Evolutionary conservation across 2,113 vertebrate genomes (phyloP).

Genomic region (Protobothrops mucrosquamatus): DNA sequence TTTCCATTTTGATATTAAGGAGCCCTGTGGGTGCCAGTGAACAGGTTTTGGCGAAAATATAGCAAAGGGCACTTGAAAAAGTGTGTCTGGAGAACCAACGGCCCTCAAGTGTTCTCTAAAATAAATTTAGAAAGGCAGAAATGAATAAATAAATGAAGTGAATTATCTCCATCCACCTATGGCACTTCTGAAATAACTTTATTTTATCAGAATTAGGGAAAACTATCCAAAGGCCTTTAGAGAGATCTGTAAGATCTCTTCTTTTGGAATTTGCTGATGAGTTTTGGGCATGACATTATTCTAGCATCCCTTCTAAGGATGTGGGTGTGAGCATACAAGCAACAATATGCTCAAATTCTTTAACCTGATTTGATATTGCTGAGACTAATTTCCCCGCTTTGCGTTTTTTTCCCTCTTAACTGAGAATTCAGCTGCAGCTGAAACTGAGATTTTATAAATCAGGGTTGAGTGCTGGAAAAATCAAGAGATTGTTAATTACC

Average conservation of each 20-base stretch:
- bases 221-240: conserved; percentile 12
- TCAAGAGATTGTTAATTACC: neutral
- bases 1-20: neutral
- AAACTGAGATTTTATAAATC: neutral
- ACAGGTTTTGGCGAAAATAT: neutral
- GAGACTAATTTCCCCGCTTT: conserved; percentile 49
- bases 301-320: neutral
- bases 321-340: too few relatives aligned
- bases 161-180: neutral
- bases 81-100: too few relatives aligned
- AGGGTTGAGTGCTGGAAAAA: neutral
- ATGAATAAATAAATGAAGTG: neutral
- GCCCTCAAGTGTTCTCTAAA: neutral
- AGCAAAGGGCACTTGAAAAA: conserved; percentile 3
- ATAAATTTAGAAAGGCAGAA: neutral
- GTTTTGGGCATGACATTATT: conserved; percentile 19
- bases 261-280: neutral
- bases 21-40: conserved; percentile 6
- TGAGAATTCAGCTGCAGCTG: conserved; percentile 40
- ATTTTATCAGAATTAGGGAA: neutral
- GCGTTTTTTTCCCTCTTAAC: conserved; percentile 16
- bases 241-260: neutral
- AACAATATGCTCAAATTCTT: neutral
- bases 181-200: neutral
- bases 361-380: conserved; percentile 24